These are phyloP conservation scores for Synanthedon tipuliformis DNA, from an alignment of 2,888 invertebrate genomes.

Conservation along the genomic window DNA sequence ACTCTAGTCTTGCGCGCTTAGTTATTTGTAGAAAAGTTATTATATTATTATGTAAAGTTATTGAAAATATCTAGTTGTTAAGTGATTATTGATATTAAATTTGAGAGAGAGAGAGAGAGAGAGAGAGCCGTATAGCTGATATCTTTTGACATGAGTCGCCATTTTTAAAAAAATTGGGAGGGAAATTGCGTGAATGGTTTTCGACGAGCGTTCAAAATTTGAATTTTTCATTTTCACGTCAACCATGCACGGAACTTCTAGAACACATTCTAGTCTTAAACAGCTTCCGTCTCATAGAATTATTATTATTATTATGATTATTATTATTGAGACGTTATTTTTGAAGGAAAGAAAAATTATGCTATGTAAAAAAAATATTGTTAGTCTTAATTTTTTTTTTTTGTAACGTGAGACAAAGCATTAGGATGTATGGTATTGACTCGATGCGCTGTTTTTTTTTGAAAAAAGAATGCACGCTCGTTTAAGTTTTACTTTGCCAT, in stretches of 20 bases:
- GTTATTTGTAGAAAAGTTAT: slow-evolving; percentile 17
- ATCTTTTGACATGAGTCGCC: slow-evolving; percentile 6
- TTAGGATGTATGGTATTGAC: slow-evolving; percentile 10
- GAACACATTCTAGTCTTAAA: slow-evolving; percentile 40
- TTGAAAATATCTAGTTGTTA: slow-evolving; percentile 34
- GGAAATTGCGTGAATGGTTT: slow-evolving; percentile 20
- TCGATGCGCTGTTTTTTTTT: slow-evolving; percentile 20
- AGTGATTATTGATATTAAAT: slow-evolving; percentile 39
- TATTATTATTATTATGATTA: not conserved
- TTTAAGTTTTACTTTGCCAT: slow-evolving; percentile 49
- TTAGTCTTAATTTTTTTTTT: slow-evolving; percentile 5
- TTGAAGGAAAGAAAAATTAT: slow-evolving; percentile 26
- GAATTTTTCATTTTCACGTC: slow-evolving; percentile 6
- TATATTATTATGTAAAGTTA: slow-evolving; percentile 33
- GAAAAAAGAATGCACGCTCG: slow-evolving; percentile 36
- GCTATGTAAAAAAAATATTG: slow-evolving; percentile 34
- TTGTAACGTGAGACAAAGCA: not conserved
- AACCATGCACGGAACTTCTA: slow-evolving; percentile 19
- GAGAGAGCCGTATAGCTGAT: slow-evolving; percentile 20
- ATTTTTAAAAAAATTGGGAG: not conserved
- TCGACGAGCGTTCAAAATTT: slow-evolving; percentile 7
- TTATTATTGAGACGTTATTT: slow-evolving; percentile 35
- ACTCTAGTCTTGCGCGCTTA: slow-evolving; percentile 57
- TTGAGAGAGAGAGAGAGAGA: slow-evolving; percentile 23
- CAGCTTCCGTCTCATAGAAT: slow-evolving; percentile 46